Base-by-base conservation (phyloP, 2,113 vertebrate genomes). In the Thamnophis sirtalis region DNA sequence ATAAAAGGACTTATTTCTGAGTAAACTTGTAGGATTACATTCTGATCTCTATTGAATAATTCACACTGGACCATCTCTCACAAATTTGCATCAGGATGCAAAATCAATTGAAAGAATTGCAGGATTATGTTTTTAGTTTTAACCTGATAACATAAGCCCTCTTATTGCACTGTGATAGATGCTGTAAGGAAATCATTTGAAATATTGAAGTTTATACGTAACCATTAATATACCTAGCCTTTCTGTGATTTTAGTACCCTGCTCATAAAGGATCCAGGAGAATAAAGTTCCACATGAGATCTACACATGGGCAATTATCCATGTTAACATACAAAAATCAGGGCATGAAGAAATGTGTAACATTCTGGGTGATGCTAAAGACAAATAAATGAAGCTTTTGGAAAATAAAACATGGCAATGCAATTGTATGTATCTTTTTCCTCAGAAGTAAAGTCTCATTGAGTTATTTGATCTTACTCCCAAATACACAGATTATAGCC, bases 11-110 rank as follows among this genome's bases (percentile, higher is more conserved):
- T 80, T 80, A 80, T 80, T 80, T 38, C 33, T 80, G 68, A 80
- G 17, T 38, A 80, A 80, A 80, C 68, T 13, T 68, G 6, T 80
- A 38, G 33, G 15, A 80, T 80, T 80, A 21, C 33, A 80, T 80
- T 38, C 68, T 80, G 33, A 38, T 95, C 95, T 96, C 89, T 89
- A 94, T 26, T 63, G 84, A 85, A 58, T 60, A 91, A 93, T 93
- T 95, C 91, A 93, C 50, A 60, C 0, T 87, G 88, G 91, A 92
- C 91, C 63, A 93, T 87, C 28, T 43, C 87, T 87, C 28, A 86
- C 24, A 51, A 86, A 26, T 48, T 85, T 49, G 5, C 51, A 51
- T 86, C 6, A 86, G 51, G 50, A 28, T 28, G 85, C 50, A 86
- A 86, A 86, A 26, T n/a, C 49, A 28, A 7, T n/a, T 86, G 26